phyloP scores from a whole-genome alignment of 2,113 vertebrate species.

The Passer domesticus region DNA sequence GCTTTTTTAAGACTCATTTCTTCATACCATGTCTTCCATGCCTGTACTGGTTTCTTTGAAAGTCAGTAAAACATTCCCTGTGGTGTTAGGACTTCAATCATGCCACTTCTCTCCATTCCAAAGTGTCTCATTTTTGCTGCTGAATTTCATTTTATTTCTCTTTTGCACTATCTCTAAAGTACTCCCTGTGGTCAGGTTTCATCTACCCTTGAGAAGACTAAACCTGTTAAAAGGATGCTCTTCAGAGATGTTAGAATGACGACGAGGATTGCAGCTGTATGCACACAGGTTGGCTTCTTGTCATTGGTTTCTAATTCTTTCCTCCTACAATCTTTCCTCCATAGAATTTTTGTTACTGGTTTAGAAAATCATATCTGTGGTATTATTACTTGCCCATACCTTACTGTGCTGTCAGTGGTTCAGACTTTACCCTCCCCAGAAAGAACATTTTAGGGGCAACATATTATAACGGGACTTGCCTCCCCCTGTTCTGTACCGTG shows the following conservation, averaged over 20 bases:
- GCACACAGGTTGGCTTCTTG: not conserved
- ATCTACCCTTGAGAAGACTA: not conserved
- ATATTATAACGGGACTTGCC: not conserved
- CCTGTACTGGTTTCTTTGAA: not conserved
- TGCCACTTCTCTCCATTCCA: not conserved
- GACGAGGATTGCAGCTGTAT: not conserved
- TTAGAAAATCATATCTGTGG: not conserved
- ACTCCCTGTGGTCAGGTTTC: not conserved
- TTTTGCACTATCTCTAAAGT: not conserved
- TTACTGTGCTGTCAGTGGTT: not conserved
- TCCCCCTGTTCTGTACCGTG: not conserved
- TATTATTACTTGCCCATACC: not conserved
- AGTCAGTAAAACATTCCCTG: not conserved
- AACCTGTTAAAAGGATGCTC: not conserved
- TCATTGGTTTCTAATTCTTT: not conserved
- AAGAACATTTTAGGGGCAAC: not conserved
- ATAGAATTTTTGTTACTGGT: not conserved
- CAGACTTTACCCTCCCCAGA: not conserved
- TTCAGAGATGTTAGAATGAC: not conserved
- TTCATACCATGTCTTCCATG: not conserved
- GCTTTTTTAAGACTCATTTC: not conserved
- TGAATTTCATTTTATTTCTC: not conserved
- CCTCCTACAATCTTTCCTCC: not conserved
- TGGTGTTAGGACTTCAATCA: not conserved
- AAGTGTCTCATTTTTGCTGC: not conserved